These are phyloP conservation scores for Whitmania pigra DNA, from an alignment of 1,140 invertebrate genomes.

Conservation along the genomic window DNA sequence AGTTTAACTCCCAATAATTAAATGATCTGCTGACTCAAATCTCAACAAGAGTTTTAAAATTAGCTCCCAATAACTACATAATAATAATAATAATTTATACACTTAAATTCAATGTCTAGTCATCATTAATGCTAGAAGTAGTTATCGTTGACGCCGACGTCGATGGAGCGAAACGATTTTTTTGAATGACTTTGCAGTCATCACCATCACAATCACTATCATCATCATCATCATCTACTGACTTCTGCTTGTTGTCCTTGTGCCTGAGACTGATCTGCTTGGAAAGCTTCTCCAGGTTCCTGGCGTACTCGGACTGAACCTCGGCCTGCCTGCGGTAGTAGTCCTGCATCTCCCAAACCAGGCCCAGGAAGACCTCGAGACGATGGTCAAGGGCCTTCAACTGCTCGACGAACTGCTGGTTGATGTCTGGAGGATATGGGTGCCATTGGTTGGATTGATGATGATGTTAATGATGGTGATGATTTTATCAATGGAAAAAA, in stretches of 20 bases:
- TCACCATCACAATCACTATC: too few species aligned
- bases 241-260: slow-evolving; percentile 11
- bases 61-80: too few species aligned
- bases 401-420: slow-evolving; percentile 73
- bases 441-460: neutral
- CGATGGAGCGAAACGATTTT: too few species aligned
- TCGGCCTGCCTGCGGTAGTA: slow-evolving; percentile 73
- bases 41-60: too few species aligned
- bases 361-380: slow-evolving; percentile 50
- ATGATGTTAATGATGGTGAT: neutral
- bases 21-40: too few species aligned
- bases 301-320: slow-evolving; percentile 49
- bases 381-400: slow-evolving; percentile 72
- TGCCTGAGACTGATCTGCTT: slow-evolving; percentile 12
- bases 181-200: too few species aligned
- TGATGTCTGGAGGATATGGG: slow-evolving; percentile 55
- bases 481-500: too few species aligned
- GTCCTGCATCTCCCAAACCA: slow-evolving; percentile 73
- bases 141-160: too few species aligned
- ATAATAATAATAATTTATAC: too few species aligned
- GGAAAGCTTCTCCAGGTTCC: slow-evolving; percentile 9
- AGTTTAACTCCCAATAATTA: too few species aligned
- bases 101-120: too few species aligned
- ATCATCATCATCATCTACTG: neutral
- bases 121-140: too few species aligned